Evolutionary conservation across 2,113 vertebrate species (phyloP).

Genomic region (Eclectus roratus): DNA sequence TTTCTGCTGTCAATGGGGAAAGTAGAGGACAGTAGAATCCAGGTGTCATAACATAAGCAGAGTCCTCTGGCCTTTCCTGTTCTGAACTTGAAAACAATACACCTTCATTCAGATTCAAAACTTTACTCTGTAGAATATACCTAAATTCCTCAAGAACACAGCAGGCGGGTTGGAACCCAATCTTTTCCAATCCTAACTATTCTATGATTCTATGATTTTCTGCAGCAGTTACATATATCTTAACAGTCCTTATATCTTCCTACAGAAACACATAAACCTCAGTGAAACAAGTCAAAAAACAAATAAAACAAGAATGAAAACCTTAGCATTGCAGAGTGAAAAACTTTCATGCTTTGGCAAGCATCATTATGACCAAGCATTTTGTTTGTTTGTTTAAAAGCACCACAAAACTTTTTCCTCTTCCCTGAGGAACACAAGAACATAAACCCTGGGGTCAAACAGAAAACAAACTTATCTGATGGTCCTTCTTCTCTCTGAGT

Average conservation of each 20-base stretch:
- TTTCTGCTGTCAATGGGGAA: not conserved
- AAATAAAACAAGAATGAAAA: not conserved
- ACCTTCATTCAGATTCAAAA: not conserved
- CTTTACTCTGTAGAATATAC: not conserved
- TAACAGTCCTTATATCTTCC: not conserved
- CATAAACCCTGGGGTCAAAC: not conserved
- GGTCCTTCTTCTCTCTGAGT: not conserved
- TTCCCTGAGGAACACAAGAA: not conserved
- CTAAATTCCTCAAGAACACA: not conserved
- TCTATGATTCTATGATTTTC: not conserved
- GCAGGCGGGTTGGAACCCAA: not conserved
- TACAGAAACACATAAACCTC: not conserved
- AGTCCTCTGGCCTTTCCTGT: not conserved
- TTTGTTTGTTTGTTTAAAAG: not conserved
- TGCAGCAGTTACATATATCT: not conserved
- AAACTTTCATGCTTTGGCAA: not conserved
- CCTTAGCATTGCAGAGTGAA: not conserved
- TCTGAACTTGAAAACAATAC: not conserved
- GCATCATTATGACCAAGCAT: not conserved
- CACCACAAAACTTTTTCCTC: not conserved
- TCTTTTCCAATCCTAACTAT: not conserved
- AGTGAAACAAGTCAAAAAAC: not conserved
- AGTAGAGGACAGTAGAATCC: not conserved
- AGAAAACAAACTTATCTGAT: not conserved
- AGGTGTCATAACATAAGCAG: not conserved